A percentile compares a stretch with the other conserved stretches of the same genome.
Evolutionary conservation across 2,797 vertebrate species (phyloP).

Genomic region (Buphagus erythrorhynchus): DNA sequence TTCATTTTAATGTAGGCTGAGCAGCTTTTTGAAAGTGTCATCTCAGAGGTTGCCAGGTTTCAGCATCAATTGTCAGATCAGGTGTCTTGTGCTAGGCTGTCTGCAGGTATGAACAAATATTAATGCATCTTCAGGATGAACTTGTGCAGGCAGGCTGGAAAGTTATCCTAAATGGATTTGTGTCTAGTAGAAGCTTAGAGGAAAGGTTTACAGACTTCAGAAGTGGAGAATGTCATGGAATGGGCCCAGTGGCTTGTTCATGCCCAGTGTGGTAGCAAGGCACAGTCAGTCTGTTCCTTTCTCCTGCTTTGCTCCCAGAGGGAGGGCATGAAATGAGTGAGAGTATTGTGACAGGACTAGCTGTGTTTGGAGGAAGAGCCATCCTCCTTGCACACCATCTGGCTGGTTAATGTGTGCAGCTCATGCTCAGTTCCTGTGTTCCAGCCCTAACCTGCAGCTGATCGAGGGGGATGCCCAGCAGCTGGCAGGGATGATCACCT

Average conservation of each 20-base stretch:
- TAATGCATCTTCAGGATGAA: neutral
- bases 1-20: fast-evolving
- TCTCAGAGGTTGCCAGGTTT: neutral
- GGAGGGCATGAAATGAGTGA: neutral
- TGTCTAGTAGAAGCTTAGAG: neutral
- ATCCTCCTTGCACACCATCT: neutral
- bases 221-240: neutral
- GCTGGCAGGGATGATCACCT: conserved; percentile 94
- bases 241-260: fast-evolving
- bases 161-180: neutral
- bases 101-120: neutral
- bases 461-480: conserved; percentile 96
- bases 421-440: neutral
- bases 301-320: neutral
- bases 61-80: neutral
- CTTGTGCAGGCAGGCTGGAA: neutral
- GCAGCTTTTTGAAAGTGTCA: neutral
- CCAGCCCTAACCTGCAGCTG: conserved; percentile 92
- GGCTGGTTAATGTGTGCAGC: fast-evolving
- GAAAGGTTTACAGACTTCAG: neutral
- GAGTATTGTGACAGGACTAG: neutral
- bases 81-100: neutral
- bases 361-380: neutral
- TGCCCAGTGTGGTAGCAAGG: neutral
- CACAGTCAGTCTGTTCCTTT: neutral